A percentile compares a stretch with the other conserved stretches of the same genome.
phyloP scores from a whole-genome alignment of 2,113 vertebrate genomes.

The cat (Felis catus) region DNA sequence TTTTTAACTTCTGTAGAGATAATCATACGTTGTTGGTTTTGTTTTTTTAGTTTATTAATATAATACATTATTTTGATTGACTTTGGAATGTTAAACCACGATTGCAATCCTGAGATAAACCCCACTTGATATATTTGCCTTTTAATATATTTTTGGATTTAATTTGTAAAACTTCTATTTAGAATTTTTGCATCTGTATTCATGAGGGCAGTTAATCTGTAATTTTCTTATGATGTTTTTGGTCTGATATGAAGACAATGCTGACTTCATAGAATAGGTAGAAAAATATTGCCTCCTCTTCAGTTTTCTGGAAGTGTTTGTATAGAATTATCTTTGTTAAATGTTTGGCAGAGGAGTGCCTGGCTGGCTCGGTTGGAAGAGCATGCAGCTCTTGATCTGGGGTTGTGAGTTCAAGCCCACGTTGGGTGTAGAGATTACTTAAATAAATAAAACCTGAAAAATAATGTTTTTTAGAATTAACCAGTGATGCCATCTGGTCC shows the following conservation, averaged over 20 bases:
- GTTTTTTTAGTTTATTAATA: neutral
- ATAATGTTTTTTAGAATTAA: neutral
- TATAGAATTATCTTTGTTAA: neutral
- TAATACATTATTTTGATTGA: neutral
- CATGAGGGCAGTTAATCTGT: neutral
- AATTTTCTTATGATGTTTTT: neutral
- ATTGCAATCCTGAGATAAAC: neutral
- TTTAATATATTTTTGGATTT: neutral
- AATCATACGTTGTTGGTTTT: neutral
- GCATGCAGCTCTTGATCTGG: neutral
- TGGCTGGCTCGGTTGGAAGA: neutral
- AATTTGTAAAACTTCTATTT: neutral
- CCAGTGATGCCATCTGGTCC: neutral
- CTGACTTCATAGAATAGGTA: neutral
- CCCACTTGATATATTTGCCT: neutral
- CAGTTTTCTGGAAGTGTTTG: neutral
- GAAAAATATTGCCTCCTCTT: neutral
- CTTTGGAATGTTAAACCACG: neutral
- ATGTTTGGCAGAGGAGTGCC: neutral
- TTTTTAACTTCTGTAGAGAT: neutral
- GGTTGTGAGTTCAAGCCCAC: neutral
- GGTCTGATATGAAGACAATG: neutral
- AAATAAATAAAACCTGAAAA: neutral
- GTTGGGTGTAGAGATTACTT: neutral
- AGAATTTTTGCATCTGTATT: neutral